Evolutionary conservation across 2,113 vertebrate species (phyloP).

Genomic region (Nasalis larvatus): DNA sequence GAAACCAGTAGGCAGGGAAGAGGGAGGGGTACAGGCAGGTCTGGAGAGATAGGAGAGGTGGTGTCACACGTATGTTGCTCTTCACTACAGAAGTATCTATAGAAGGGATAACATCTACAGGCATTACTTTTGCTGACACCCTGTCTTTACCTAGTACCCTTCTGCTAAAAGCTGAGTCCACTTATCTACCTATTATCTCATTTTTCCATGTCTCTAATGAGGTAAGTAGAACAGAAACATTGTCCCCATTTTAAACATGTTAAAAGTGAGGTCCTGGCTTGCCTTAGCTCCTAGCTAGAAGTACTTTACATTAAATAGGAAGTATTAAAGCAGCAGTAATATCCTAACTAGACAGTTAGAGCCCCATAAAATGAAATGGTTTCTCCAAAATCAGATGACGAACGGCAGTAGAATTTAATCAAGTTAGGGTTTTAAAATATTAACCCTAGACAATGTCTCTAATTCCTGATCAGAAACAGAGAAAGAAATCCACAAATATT

Average conservation of each 20-base stretch:
- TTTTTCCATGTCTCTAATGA: conserved; percentile 1
- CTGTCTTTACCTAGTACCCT: not conserved
- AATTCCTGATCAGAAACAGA: conserved; percentile 17
- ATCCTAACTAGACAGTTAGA: not conserved
- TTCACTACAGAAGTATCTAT: not conserved
- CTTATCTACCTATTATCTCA: not conserved
- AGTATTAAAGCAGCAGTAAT: conserved; percentile 1
- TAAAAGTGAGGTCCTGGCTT: not conserved
- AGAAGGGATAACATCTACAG: not conserved
- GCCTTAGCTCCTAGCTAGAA: not conserved
- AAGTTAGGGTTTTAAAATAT: not conserved
- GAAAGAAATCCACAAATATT: not conserved
- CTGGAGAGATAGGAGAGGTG: not conserved
- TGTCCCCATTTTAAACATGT: conserved; percentile 30
- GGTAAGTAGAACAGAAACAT: conserved; percentile 1
- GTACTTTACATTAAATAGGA: not conserved
- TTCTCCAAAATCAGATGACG: conserved; percentile 8
- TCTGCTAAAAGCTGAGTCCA: not conserved
- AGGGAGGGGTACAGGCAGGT: not conserved
- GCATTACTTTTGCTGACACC: not conserved
- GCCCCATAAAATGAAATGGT: not conserved
- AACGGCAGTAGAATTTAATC: not conserved
- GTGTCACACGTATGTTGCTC: not conserved
- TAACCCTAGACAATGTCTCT: not conserved
- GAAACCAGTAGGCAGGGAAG: not conserved